Evolutionary conservation across 1,140 invertebrate genomes (phyloP).

Genomic region (Anastrepha obliqua): DNA sequence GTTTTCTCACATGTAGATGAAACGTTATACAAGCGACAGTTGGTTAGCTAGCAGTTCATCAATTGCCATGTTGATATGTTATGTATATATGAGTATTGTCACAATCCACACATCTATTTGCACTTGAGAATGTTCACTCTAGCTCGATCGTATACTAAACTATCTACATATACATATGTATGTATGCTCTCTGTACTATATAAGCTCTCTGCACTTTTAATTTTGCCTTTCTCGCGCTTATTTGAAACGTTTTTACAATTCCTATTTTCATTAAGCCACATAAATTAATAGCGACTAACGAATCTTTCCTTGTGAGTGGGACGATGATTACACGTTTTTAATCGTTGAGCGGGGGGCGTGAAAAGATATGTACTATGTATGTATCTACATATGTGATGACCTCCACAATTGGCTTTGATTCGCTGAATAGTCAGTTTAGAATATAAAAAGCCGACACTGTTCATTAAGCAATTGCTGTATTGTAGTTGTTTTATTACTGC

Average conservation of each 20-base stretch:
- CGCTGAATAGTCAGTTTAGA: not conserved
- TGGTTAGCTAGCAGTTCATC: not conserved
- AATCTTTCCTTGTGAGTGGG: slow-evolving; percentile 11
- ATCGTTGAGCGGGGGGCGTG: not conserved
- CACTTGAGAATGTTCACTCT: no score
- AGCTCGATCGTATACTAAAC: no score
- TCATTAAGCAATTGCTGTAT: not conserved
- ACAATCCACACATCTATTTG: no score
- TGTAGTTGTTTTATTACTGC: slow-evolving; percentile 8
- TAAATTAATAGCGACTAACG: slow-evolving; percentile 5
- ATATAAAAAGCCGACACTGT: not conserved
- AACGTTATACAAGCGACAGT: not conserved
- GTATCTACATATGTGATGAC: not conserved
- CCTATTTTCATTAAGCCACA: not conserved
- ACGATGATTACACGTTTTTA: slow-evolving; percentile 1
- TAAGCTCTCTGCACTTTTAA: no score
- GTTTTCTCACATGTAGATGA: not conserved
- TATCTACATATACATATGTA: slow-evolving; percentile 1
- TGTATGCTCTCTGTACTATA: not conserved
- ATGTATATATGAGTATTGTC: no score
- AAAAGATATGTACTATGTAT: not conserved
- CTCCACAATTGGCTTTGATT: slow-evolving; percentile 22
- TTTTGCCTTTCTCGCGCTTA: no score
- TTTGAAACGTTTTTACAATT: no score
- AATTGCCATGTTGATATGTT: not conserved